Evolutionary conservation across 1,140 invertebrate genomes (phyloP), one percentile per base, ranked within the genome.

Genomic region (Rhopalosiphum padi): DNA sequence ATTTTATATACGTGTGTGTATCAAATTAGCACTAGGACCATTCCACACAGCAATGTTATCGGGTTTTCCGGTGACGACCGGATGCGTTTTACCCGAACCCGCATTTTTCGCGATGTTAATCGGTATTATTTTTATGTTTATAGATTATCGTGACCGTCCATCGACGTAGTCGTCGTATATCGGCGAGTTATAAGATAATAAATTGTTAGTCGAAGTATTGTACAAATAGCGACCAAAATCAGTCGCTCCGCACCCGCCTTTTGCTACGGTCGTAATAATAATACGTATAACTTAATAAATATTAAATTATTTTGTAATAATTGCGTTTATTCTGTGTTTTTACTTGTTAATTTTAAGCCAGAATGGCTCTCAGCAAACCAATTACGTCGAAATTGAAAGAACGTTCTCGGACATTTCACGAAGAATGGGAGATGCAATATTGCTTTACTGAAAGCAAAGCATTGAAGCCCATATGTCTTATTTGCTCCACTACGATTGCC

Each of bases 111-210:
- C 9, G 68, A 77, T 77, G 68, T 77, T 77, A n/a, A 83, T 83
- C 77, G 77, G 77, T 83, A 83, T 83, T 41, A 83, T 83, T 83
- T 77, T 83, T 83, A 83, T 77, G n/a, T 83, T 37, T 83, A 83
- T 37, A 41, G 77, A 83, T 83, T 83, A 83, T 83, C 77, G 77
- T 83, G 21, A 83, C 77, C 35, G 77, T 83, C n/a, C 77, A 35
- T 83, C 77, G 18, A 83, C 77, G 77, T 83, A 83, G 6, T 83
- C 21, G 77, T 83, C 35, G 77, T 83, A 83, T 22, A 83, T 83
- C 77, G 77, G 77, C 18, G 77, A 83, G n/a, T 37, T 83, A 3
- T 83, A 3, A 83, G 77, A 83, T 83, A 83, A 83, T 83, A 83
- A 37, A 83, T 83, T 83, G 35, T 83, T 83, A 35, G n/a, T n/a